Conservation (phyloP, 2,113 vertebrate species). For the Gallinago jamesoni region DNA sequence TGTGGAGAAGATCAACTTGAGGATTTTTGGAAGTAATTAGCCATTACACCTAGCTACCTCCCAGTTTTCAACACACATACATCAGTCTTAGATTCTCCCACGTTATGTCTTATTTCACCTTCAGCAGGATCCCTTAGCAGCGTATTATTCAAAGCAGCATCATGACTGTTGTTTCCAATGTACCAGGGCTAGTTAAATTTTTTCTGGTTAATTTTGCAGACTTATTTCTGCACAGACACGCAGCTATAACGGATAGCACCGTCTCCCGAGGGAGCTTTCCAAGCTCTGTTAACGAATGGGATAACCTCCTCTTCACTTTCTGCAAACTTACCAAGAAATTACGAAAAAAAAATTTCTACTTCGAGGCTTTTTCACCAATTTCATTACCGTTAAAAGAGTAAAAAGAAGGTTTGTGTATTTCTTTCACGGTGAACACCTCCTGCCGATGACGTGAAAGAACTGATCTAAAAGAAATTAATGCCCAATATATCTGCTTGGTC, state of each 20-base stretch:
- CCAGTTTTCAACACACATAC: background rate
- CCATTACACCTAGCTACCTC: background rate
- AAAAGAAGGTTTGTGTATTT: background rate
- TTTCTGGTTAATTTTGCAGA: background rate
- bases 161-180: background rate
- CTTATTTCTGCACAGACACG: background rate
- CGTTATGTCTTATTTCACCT: background rate
- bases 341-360: background rate
- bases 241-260: background rate
- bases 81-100: background rate
- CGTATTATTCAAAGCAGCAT: slow-evolving; percentile 20
- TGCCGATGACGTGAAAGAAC: background rate
- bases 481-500: background rate
- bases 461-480: background rate
- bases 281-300: background rate
- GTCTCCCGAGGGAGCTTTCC: background rate
- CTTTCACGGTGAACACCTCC: background rate
- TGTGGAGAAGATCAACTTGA: background rate
- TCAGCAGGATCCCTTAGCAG: background rate
- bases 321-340: background rate
- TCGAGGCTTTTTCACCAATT: background rate
- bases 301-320: background rate
- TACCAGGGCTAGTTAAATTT: background rate
- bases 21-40: background rate
- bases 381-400: background rate